Conservation (phyloP, 2,888 invertebrate genomes). For the Blomia tropicalis region DNA sequence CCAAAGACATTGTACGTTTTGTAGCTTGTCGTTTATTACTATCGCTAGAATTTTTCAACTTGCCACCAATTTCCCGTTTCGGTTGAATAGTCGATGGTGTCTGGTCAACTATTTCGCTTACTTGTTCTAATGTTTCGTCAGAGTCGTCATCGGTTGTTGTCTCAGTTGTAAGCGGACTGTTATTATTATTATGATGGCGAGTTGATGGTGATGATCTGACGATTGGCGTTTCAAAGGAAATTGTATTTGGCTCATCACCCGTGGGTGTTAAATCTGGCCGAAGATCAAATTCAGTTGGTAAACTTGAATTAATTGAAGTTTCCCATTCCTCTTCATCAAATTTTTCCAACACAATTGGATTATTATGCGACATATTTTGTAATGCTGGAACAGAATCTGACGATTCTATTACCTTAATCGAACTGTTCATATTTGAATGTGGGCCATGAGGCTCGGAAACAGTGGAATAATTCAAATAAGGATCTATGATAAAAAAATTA, state of each 20-base stretch:
- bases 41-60: not conserved
- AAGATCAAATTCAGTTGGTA: slow-evolving; percentile 25
- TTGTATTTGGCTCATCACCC: slow-evolving; percentile 19
- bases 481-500: slow-evolving; percentile 3
- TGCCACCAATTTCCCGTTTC: not conserved
- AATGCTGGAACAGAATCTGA: not conserved
- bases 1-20: slow-evolving; percentile 10
- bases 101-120: slow-evolving; percentile 22
- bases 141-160: slow-evolving; percentile 9
- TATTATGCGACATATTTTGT: not conserved
- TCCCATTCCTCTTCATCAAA: slow-evolving; percentile 99
- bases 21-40: not conserved
- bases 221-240: slow-evolving; percentile 23
- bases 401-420: not conserved
- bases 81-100: slow-evolving; percentile 10
- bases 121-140: slow-evolving; percentile 22
- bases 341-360: slow-evolving; percentile 78
- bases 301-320: slow-evolving; percentile 43
- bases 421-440: not conserved
- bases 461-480: slow-evolving; percentile 24
- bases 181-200: not conserved
- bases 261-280: slow-evolving; percentile 25
- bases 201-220: slow-evolving; percentile 24
- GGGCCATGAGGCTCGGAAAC: slow-evolving; percentile 19
- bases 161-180: not conserved